These are phyloP conservation scores for Eledone cirrhosa DNA, from an alignment of 2,888 invertebrate species.

Conservation along the genomic window DNA sequence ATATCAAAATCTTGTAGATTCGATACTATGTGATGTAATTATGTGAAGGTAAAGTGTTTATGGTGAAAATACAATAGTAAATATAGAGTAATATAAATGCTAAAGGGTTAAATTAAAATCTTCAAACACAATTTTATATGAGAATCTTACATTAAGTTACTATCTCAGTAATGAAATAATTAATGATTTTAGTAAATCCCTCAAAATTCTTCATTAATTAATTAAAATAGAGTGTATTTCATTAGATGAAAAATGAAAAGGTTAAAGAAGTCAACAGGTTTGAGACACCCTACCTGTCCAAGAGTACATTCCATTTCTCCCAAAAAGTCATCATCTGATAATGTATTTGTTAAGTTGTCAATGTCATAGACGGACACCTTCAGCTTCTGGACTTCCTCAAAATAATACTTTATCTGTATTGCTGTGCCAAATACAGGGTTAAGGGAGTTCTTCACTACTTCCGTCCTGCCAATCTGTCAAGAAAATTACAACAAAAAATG, in stretches of 20 bases:
- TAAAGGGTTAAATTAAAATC: no score
- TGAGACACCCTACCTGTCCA: slow-evolving; percentile 53
- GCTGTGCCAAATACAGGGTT: slow-evolving; percentile 64
- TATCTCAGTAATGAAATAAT: no score
- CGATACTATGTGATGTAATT: no score
- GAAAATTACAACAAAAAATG: not conserved
- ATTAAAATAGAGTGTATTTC: no score
- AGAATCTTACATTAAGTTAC: no score
- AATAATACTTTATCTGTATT: slow-evolving; percentile 71
- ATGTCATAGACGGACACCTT: slow-evolving; percentile 69
- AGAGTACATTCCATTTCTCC: slow-evolving; percentile 62
- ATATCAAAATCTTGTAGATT: no score
- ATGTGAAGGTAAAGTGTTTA: no score
- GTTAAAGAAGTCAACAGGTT: not conserved
- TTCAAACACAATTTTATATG: no score
- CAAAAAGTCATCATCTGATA: slow-evolving; percentile 61
- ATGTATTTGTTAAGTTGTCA: slow-evolving; percentile 56
- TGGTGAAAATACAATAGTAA: no score
- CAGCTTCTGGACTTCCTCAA: slow-evolving; percentile 72
- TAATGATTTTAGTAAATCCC: no score
- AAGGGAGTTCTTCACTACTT: slow-evolving; percentile 61
- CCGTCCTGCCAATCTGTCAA: slow-evolving; percentile 63
- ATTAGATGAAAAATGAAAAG: not conserved
- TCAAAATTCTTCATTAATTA: no score
- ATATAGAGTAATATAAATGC: no score